These are phyloP conservation scores for Tachystola acroxantha DNA, from an alignment of 2,888 invertebrate genomes.

Conservation along the genomic window DNA sequence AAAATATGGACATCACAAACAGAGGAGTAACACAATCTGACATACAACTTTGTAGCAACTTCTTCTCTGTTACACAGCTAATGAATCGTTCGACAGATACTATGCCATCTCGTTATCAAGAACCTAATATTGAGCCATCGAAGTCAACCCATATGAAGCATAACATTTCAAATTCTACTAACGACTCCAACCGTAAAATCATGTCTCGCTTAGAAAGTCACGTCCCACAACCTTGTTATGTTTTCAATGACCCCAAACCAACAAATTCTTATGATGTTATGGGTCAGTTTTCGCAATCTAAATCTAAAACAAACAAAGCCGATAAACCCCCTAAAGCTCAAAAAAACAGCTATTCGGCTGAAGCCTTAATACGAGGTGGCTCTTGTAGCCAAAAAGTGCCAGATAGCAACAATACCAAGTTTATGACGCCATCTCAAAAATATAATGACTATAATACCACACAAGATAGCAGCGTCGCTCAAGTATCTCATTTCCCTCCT, in stretches of 20 bases:
- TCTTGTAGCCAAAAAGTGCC: constrained; percentile 54
- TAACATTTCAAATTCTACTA: constrained; percentile 39
- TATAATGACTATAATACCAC: constrained; percentile 52
- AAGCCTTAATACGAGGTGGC: constrained; percentile 60
- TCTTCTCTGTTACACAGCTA: constrained; percentile 66
- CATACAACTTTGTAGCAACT: constrained; percentile 61
- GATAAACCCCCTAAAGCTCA: constrained; percentile 57
- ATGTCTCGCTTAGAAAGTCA: constrained; percentile 50
- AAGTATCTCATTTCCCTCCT: constrained; percentile 69
- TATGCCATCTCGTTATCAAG: constrained; percentile 50
- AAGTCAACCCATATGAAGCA: constrained; percentile 49
- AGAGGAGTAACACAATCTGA: constrained; percentile 46
- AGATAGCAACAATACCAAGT: constrained; percentile 48
- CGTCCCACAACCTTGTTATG: constrained; percentile 52
- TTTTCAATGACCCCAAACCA: constrained; percentile 54
- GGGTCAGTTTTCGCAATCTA: constrained; percentile 46
- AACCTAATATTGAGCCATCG: constrained; percentile 37
- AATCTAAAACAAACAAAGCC: constrained; percentile 48
- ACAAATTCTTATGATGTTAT: constrained; percentile 49
- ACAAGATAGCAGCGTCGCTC: constrained; percentile 62
- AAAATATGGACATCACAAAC: constrained; percentile 42
- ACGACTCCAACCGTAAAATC: constrained; percentile 48
- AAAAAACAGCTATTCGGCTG: constrained; percentile 69
- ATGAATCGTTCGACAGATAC: constrained; percentile 64
- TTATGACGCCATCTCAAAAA: constrained; percentile 52